Evolutionary conservation across 2,113 vertebrate species (phyloP), one percentile per base, ranked within the genome.

Genomic region (Thunnus thynnus): DNA sequence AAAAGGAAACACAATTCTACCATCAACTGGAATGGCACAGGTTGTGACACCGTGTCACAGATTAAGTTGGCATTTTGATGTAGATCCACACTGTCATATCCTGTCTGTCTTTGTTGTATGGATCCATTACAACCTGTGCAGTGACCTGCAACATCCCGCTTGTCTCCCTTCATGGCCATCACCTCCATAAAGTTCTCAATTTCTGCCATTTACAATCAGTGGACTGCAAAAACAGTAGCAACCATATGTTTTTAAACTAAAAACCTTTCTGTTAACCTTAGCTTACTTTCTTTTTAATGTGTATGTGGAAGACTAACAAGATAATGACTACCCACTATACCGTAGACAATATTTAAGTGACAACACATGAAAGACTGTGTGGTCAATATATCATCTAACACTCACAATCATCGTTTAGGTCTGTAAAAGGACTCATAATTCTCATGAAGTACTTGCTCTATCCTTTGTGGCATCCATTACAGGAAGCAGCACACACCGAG

Each of bases 351-450:
- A 13, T 68, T 51, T 54, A 85, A 47, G 51, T 51, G 47, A 76
- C 44, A 72, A 72, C 56, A 87, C 47, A 32, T 81, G 51, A 80
- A 58, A 73, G 54, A 12, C 58, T 25, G n/a, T 3, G 48, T 52
- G 51, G 51, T 75, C 74, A 67, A 58, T 63, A 76, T 80, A 14
- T 84, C 68, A 69, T 73, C 25, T 16, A 63, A 79, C 74, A 82
- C 78, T 70, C 71, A 57, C 32, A 70, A 5, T 69, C 54, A 61
- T 48, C 4, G 2, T 80, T 61, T 55, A 20, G 18, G 16, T 79
- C 51, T 52, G 22, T 50, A 63, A 62, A 18, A 52, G 17, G 69
- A 55, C 46, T 67, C 70, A 46, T 47, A 73, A 58, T 66, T 70
- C 51, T 52, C 11, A 74, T 13, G 20, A 9, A 72, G 55, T 46